Evolutionary conservation across 2,888 invertebrate genomes (phyloP), one percentile per base, ranked within the genome.

Genomic region (Stenichneumon culpator): DNA sequence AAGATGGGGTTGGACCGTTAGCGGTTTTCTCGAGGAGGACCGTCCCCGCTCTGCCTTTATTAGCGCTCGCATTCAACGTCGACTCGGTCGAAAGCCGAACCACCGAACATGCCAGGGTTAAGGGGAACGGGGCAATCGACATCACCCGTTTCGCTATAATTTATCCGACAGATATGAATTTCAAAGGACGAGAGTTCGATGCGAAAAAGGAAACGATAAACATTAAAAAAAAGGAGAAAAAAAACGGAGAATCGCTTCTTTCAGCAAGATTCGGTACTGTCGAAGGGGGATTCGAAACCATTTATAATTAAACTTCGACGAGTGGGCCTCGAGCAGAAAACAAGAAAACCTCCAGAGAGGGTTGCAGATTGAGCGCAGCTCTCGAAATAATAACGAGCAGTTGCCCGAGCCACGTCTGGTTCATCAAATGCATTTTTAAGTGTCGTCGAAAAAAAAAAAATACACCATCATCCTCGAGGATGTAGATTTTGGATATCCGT

Each of bases 51-150:
- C 60, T 50, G 32, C 60, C 50, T 79, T 63, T 79, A 60, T 79
- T 75, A 78, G 73, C 69, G 52, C 72, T 63, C 73, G 36, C 73
- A 74, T 79, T 69, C 73, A 83, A 79, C 50, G 68, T 74, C 68
- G 50, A 36, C 60, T 73, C 14, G 68, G 7, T 36, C n/a, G 36
- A n/a, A 65, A 19, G 50, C 44, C 36, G 65, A 72, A 16, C 32
- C 60, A 16, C 25, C 16, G 6, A 32, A 63, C 16, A n/a, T 7
- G 28, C 44, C n/a, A 54, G 68, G 52, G 22, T 19, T 67, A 7
- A 36, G 6, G 77, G 22, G 39, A 52, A 67, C 63, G 39, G 39
- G 52, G 65, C 69, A 75, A 83, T 73, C 68, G 57, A 74, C 25
- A 68, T 60, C 69, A 50, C 54, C 36, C 28, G n/a, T 44, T 44